These are phyloP conservation scores for Pteronotus mesoamericanus DNA, from an alignment of 2,797 vertebrate genomes.

Conservation along the genomic window DNA sequence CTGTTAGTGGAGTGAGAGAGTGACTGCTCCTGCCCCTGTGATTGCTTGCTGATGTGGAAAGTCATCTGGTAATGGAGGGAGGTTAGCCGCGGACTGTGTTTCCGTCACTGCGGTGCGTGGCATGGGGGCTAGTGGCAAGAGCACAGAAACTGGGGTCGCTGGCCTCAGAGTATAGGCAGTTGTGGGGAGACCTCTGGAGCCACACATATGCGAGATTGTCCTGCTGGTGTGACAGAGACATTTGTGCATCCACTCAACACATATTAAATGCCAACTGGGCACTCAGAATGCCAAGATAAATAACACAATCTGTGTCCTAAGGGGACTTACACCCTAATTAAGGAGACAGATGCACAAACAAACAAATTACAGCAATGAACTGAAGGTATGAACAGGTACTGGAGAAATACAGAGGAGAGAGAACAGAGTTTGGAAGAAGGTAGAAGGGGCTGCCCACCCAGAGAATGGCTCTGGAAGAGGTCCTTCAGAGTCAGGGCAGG, in stretches of 20 bases:
- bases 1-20: slow-evolving; percentile 13
- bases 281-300: not conserved
- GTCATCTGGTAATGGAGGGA: slow-evolving; percentile 63
- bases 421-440: not conserved
- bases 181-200: not conserved
- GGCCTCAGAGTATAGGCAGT: not conserved
- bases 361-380: not conserved
- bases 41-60: slow-evolving; percentile 63
- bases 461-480: not conserved
- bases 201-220: not conserved
- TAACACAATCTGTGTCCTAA: not conserved
- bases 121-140: not conserved
- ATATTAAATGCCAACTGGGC: not conserved
- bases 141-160: not conserved
- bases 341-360: not conserved
- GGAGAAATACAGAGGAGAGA: not conserved
- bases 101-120: not conserved
- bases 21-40: slow-evolving; percentile 56
- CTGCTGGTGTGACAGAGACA: not conserved
- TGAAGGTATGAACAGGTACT: not conserved
- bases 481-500: not conserved
- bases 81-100: slow-evolving; percentile 29
- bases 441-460: not conserved
- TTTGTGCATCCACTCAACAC: not conserved
- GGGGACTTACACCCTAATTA: not conserved